Percentiles rank a stretch among this genome's conserved stretches.
Evolutionary conservation across 2,797 vertebrate genomes (phyloP).

Genomic region (Garrulus glandarius): DNA sequence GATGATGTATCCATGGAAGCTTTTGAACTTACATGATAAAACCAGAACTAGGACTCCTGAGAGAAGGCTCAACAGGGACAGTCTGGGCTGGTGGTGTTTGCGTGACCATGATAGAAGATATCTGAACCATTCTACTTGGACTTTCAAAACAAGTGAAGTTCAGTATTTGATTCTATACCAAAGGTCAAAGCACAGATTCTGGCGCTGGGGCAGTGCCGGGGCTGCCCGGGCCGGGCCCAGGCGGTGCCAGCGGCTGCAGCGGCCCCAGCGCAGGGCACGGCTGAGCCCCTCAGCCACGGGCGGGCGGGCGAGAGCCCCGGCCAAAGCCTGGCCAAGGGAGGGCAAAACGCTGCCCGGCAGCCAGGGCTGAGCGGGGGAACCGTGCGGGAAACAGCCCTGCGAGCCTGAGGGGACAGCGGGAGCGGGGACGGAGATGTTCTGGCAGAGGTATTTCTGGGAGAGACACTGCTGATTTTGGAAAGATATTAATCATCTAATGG

Average conservation of each 20-base stretch:
- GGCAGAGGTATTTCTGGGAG: rapidly evolving
- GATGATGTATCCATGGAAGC: no score
- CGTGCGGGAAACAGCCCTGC: not conserved
- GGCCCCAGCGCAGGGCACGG: not conserved
- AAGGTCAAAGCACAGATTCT: not conserved
- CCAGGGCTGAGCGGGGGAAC: not conserved
- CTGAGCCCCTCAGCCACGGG: not conserved
- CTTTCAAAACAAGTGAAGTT: not conserved
- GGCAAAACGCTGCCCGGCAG: not conserved
- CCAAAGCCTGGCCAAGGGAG: not conserved
- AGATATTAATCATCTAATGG: no score
- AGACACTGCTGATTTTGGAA: not conserved
- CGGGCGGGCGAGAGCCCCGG: not conserved
- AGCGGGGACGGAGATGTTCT: rapidly evolving
- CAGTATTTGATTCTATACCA: not conserved
- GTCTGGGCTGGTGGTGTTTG: no score
- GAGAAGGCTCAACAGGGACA: not conserved
- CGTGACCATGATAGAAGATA: rapidly evolving
- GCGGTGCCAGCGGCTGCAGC: not conserved
- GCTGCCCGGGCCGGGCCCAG: not conserved
- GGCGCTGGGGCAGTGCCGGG: rapidly evolving
- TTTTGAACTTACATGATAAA: not conserved
- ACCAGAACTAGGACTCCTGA: rapidly evolving
- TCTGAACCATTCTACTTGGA: not conserved
- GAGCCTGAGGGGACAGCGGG: not conserved